phyloP scores from a whole-genome alignment of 2,797 vertebrate genomes.

The Sternotherus odoratus region DNA sequence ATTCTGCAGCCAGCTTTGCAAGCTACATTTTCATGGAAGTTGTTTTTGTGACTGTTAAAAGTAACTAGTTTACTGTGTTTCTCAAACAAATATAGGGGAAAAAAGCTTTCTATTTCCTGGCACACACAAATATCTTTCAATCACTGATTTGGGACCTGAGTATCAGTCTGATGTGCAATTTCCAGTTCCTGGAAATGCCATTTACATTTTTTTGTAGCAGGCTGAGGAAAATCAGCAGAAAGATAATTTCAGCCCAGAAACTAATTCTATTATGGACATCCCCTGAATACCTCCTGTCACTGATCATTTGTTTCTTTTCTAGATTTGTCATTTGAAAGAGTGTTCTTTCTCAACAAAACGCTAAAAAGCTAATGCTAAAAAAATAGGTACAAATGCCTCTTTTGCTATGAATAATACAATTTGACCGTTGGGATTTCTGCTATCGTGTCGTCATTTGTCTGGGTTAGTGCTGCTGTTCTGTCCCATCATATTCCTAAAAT shows the following conservation, averaged over 20 bases:
- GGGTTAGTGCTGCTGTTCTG: neutral
- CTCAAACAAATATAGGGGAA: neutral
- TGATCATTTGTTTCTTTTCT: neutral
- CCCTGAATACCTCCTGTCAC: conserved; percentile 2
- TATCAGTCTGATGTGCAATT: neutral
- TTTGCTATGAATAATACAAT: neutral
- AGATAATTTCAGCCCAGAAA: neutral
- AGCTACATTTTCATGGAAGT: neutral
- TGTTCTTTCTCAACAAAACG: neutral
- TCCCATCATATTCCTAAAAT: neutral
- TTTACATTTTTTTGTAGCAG: neutral
- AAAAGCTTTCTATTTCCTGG: conserved; percentile 5
- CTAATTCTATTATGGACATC: neutral
- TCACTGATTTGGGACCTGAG: neutral
- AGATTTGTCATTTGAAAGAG: neutral
- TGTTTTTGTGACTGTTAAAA: conserved; percentile 4
- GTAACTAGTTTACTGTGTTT: neutral
- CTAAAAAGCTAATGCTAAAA: conserved; percentile 26
- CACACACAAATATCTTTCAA: neutral
- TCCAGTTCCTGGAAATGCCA: neutral
- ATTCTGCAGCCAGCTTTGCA: neutral
- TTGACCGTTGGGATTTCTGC: neutral
- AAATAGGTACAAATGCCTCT: neutral
- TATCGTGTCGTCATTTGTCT: neutral
- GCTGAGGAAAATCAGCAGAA: neutral